A percentile compares a stretch with the other conserved stretches of the same genome.
Conservation (phyloP, 2,888 invertebrate genomes). For the Amiota communis region DNA sequence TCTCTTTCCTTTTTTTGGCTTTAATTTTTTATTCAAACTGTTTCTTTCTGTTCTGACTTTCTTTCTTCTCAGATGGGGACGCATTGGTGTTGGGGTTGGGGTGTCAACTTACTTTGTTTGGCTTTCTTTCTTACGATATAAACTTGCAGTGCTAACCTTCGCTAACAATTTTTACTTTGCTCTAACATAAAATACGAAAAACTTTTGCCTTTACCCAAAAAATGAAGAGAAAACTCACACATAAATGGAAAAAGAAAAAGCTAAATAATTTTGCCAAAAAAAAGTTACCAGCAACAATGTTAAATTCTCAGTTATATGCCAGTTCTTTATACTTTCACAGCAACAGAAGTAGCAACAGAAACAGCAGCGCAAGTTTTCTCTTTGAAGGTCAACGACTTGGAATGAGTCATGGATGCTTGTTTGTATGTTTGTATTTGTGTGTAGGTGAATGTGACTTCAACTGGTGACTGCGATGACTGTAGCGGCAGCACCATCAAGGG, state of each 20-base stretch:
- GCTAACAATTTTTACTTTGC: constrained; percentile 58
- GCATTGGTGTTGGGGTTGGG: neutral
- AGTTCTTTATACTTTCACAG: neutral
- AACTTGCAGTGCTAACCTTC: constrained; percentile 53
- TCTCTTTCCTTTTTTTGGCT: neutral
- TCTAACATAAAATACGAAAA: constrained; percentile 49
- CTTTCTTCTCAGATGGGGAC: neutral
- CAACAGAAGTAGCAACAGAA: neutral
- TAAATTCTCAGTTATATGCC: constrained; percentile 11
- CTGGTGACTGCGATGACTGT: neutral
- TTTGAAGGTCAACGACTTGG: constrained; percentile 21
- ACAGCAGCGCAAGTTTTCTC: neutral
- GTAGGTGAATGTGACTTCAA: neutral
- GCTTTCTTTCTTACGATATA: constrained; percentile 57
- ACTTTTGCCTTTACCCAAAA: constrained; percentile 15
- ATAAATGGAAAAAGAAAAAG: neutral
- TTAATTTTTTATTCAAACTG: neutral
- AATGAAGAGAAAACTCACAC: neutral
- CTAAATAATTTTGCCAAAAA: neutral
- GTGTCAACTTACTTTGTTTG: constrained; percentile 42
- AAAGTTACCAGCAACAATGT: neutral
- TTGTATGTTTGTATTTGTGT: neutral
- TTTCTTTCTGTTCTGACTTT: constrained; percentile 8
- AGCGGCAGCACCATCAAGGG: neutral
- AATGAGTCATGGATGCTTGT: constrained; percentile 2